Evolutionary conservation across 2,113 vertebrate genomes (phyloP).

Genomic region (Oryzias celebensis): DNA sequence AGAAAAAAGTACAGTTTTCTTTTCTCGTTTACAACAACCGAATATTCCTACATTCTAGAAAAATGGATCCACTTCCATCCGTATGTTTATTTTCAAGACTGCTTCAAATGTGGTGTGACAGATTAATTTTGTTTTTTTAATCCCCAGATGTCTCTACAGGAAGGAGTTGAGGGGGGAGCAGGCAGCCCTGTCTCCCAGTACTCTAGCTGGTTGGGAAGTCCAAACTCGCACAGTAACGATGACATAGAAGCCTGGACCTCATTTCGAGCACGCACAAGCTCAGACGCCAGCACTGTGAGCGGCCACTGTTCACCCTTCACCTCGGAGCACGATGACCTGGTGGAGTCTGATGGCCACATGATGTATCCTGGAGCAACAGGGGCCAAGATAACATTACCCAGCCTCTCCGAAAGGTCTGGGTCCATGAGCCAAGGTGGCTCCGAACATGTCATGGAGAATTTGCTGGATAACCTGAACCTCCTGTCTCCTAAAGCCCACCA

Average conservation of each 20-base stretch:
- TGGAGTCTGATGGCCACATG: conserved; percentile 87
- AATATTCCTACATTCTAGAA: too few species aligned
- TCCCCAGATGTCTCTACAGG: conserved; percentile 80
- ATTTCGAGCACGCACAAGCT: conserved; percentile 92
- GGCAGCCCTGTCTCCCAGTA: conserved; percentile 90
- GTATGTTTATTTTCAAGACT: neutral
- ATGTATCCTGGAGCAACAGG: conserved; percentile 81
- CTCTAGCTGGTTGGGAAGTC: conserved; percentile 93
- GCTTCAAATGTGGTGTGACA: neutral
- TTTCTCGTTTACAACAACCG: too few species aligned
- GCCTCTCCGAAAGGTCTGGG: conserved; percentile 88
- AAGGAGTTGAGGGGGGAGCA: conserved; percentile 82
- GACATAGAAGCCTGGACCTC: conserved; percentile 94
- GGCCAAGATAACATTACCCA: conserved; percentile 88
- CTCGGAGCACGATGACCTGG: conserved; percentile 89
- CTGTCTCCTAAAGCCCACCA: conserved; percentile 84
- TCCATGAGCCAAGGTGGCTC: conserved; percentile 74
- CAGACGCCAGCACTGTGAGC: conserved; percentile 92
- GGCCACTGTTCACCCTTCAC: conserved; percentile 92
- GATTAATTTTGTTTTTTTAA: conserved; percentile 8
- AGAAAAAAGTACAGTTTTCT: conserved; percentile 85
- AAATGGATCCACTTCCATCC: neutral
- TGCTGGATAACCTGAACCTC: conserved; percentile 94
- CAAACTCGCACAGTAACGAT: conserved; percentile 92
- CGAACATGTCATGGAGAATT: conserved; percentile 90